Percentiles rank a stretch among this genome's conserved stretches.
Evolutionary conservation across 2,113 vertebrate genomes (phyloP).

Genomic region (Ginglymostoma cirratum): DNA sequence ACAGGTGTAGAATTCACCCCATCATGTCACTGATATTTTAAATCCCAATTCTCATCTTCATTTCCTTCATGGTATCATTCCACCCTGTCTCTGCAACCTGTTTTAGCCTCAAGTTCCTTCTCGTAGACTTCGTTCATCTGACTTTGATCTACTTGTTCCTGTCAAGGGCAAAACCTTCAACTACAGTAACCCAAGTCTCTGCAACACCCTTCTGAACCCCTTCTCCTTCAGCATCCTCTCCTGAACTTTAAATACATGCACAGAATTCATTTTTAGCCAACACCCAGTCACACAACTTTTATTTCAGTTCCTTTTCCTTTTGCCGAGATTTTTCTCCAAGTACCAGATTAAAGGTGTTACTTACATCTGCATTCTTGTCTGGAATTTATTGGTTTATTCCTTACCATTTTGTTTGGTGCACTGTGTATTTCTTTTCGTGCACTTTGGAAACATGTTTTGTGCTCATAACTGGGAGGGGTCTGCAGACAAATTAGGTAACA

Average conservation of each 20-base stretch:
- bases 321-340: not conserved
- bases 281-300: not conserved
- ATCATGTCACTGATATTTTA: not conserved
- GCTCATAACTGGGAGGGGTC: not conserved
- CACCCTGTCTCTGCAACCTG: not conserved
- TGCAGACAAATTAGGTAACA: no score
- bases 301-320: not conserved
- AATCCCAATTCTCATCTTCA: not conserved
- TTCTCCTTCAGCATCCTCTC: not conserved
- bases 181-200: not conserved
- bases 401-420: not conserved
- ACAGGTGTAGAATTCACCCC: not conserved
- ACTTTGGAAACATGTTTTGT: not conserved
- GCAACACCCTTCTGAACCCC: not conserved
- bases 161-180: not conserved
- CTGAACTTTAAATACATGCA: not conserved
- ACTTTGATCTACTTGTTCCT: no score
- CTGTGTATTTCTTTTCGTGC: not conserved
- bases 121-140: not conserved
- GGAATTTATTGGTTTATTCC: not conserved
- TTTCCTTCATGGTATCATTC: not conserved
- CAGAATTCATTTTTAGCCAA: not conserved
- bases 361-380: not conserved
- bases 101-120: not conserved
- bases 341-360: not conserved